Evolutionary conservation across 2,797 vertebrate species (phyloP).

Genomic region (Salmo trutta): DNA sequence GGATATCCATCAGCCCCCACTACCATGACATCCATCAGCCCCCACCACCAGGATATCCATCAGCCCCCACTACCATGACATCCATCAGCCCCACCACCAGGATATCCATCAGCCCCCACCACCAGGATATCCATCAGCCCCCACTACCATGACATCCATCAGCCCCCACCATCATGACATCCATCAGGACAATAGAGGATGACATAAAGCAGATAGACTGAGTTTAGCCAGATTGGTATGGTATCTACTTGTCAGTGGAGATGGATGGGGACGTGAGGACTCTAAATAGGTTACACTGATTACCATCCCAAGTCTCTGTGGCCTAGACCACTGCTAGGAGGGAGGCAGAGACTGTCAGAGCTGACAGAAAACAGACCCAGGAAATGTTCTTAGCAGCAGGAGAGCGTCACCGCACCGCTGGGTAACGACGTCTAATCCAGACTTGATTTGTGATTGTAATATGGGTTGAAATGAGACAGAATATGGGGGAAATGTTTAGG

Average conservation of each 20-base stretch:
- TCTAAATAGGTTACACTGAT: conserved; percentile 42
- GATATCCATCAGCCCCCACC: no score
- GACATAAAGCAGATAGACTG: not conserved
- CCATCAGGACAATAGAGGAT: no score
- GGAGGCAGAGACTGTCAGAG: conserved; percentile 22
- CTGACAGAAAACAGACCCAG: conserved; percentile 30
- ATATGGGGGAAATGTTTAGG: no score
- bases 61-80: no score
- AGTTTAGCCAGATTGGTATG: conserved; percentile 16
- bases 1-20: no score
- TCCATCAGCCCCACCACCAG: no score
- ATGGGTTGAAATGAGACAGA: not conserved
- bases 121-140: no score
- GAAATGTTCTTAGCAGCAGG: conserved; percentile 20
- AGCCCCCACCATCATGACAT: no score
- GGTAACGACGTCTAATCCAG: not conserved
- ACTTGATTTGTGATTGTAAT: not conserved
- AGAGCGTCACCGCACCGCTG: not conserved
- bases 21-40: no score
- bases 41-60: no score
- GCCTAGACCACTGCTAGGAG: conserved; percentile 4
- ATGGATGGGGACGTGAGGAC: not conserved
- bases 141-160: no score
- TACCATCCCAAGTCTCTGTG: conserved; percentile 24
- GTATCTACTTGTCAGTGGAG: conserved; percentile 8